phyloP scores from a whole-genome alignment of 2,888 invertebrate genomes.

The Oligia latruncula region DNA sequence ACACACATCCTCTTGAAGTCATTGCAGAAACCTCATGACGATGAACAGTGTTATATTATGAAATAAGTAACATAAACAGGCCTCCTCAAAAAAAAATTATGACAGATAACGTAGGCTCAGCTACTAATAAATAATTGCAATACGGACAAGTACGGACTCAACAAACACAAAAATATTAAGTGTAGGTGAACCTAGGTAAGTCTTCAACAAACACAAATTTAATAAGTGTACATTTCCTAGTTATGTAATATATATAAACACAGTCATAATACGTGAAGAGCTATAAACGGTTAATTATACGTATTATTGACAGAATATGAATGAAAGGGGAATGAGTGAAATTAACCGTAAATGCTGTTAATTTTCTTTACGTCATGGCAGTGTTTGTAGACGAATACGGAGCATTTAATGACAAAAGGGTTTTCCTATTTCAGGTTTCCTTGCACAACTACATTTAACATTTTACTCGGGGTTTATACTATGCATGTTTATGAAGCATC shows the following conservation, averaged over 20 bases:
- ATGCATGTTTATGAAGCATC: neutral
- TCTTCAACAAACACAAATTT: neutral
- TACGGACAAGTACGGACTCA: neutral
- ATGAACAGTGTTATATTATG: constrained; percentile 11
- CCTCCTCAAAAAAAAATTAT: too few relatives aligned
- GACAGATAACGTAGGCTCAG: too few relatives aligned
- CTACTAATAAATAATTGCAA: neutral
- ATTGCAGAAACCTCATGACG: constrained; percentile 1
- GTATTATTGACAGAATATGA: constrained; percentile 17
- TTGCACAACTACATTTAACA: neutral
- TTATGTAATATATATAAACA: neutral
- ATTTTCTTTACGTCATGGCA: constrained; percentile 22
- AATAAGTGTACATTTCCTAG: neutral
- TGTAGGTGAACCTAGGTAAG: too few relatives aligned
- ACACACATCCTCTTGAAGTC: constrained; percentile 24
- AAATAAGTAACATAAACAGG: neutral
- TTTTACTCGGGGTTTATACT: neutral
- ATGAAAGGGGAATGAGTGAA: constrained; percentile 28
- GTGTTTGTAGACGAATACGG: neutral
- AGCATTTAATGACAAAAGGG: neutral
- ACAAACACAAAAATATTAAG: too few relatives aligned
- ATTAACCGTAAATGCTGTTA: constrained; percentile 20
- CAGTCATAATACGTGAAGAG: neutral
- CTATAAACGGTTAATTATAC: constrained; percentile 12
- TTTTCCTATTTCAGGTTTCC: neutral